Evolutionary conservation across 2,113 vertebrate species (phyloP).

Genomic region (Tragelaphus imberbis): DNA sequence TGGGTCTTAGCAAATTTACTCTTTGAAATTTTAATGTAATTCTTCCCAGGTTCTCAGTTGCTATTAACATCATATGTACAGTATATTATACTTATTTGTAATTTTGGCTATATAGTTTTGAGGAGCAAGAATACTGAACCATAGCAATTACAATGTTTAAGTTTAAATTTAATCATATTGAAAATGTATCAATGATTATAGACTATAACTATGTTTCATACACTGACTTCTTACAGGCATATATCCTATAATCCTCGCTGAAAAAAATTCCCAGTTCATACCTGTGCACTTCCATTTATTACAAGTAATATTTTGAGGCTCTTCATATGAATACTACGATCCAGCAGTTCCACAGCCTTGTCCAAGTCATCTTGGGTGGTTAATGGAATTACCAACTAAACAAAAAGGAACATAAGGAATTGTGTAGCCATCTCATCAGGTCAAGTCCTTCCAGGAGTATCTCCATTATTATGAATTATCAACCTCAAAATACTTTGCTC

Average conservation of each 20-base stretch:
- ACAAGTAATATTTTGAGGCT: conserved; percentile 97
- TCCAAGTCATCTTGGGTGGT: conserved; percentile 97
- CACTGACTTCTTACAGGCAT: background rate
- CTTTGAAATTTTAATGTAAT: conserved; percentile 1
- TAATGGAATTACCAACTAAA: conserved; percentile 95
- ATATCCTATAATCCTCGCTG: background rate
- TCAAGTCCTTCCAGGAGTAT: background rate
- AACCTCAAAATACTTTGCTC: conserved; percentile 13
- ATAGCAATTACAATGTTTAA: background rate
- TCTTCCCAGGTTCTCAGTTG: conserved; percentile 23
- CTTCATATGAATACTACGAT: conserved; percentile 98
- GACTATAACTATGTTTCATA: background rate
- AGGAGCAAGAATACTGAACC: background rate
- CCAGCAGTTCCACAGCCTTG: conserved; percentile 96
- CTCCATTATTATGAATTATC: background rate
- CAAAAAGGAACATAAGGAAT: conserved; percentile 1
- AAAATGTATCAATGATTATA: conserved; percentile 17
- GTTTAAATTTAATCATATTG: conserved; percentile 1
- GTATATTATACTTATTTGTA: conserved; percentile 11
- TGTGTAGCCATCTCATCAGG: background rate
- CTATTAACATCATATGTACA: conserved; percentile 18
- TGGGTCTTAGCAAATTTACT: background rate
- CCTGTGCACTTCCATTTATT: conserved; percentile 88
- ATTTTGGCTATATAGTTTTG: background rate
- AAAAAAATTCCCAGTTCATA: conserved; percentile 65